phyloP scores from a whole-genome alignment of 2,797 vertebrate genomes.

The Lithobates pipiens region DNA sequence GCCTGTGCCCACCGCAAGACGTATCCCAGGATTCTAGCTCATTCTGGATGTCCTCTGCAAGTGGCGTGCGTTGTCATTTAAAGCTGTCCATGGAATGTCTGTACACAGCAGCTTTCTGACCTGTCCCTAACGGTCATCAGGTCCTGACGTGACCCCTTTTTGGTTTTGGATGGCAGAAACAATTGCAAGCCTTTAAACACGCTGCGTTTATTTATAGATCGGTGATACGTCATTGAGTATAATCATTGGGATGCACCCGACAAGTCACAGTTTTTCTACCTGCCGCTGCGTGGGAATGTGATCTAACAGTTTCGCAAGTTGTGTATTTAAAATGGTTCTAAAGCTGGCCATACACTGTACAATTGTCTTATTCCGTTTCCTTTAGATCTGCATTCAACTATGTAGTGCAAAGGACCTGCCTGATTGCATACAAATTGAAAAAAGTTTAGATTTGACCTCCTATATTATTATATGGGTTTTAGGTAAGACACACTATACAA shows the following conservation, averaged over 20 bases:
- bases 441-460: no score
- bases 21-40: slow-evolving; percentile 3
- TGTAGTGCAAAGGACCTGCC: no score
- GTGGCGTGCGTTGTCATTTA: slow-evolving; percentile 20
- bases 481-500: no score
- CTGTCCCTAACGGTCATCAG: background rate
- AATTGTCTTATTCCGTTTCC: no score
- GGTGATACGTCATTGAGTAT: no score
- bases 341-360: no score
- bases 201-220: no score
- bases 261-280: background rate
- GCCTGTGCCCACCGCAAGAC: background rate
- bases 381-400: no score
- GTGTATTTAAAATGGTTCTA: background rate
- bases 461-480: no score
- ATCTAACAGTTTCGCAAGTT: background rate
- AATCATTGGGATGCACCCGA: background rate
- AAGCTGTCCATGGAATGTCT: slow-evolving; percentile 37
- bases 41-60: slow-evolving; percentile 20
- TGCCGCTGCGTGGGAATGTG: background rate
- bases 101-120: slow-evolving; percentile 53
- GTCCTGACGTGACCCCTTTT: slow-evolving; percentile 34
- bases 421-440: no score
- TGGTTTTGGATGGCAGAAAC: background rate
- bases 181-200: background rate